A percentile compares a stretch with the other conserved stretches of the same genome.
Evolutionary conservation across 2,888 invertebrate species (phyloP).

Genomic region (Caenorhabditis japonica): DNA sequence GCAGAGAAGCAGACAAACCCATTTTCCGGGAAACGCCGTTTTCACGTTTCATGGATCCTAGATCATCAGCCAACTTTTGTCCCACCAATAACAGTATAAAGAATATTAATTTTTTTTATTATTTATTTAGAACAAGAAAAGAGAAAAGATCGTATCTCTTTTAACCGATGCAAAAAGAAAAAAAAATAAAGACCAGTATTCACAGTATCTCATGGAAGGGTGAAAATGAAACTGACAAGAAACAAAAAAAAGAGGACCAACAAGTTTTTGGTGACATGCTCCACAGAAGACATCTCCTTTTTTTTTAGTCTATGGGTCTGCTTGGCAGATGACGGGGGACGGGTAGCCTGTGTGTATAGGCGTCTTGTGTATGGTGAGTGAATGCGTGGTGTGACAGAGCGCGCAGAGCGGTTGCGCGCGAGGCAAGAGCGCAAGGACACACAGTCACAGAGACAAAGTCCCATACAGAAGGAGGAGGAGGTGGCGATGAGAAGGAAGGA

Average conservation of each 20-base stretch:
- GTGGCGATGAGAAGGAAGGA: constrained; percentile 14
- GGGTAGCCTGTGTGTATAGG: constrained; percentile 23
- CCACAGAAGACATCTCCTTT: constrained; percentile 20
- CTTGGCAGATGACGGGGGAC: constrained; percentile 5
- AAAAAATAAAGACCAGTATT: too few species aligned
- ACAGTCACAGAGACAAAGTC: constrained; percentile 37
- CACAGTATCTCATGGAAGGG: too few species aligned
- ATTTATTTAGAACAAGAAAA: too few species aligned
- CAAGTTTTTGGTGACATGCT: constrained; percentile 9
- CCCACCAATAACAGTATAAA: too few species aligned
- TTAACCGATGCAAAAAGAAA: neutral
- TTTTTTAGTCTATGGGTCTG: constrained; percentile 19
- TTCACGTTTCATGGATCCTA: too few species aligned
- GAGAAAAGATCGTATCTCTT: neutral
- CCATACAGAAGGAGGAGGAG: constrained; percentile 36
- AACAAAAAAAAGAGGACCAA: too few species aligned
- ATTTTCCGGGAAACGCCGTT: too few species aligned
- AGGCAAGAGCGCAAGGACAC: constrained; percentile 44
- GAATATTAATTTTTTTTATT: too few species aligned
- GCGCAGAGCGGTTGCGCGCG: constrained; percentile 30
- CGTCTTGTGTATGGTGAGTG: constrained; percentile 13
- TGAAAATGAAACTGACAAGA: too few species aligned
- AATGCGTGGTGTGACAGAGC: constrained; percentile 23
- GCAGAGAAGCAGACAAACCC: too few species aligned
- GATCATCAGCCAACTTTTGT: too few species aligned